Percentiles rank a stretch among this genome's conserved stretches.
phyloP scores from a whole-genome alignment of 2,113 vertebrate species.

The Eidolon helvum region DNA sequence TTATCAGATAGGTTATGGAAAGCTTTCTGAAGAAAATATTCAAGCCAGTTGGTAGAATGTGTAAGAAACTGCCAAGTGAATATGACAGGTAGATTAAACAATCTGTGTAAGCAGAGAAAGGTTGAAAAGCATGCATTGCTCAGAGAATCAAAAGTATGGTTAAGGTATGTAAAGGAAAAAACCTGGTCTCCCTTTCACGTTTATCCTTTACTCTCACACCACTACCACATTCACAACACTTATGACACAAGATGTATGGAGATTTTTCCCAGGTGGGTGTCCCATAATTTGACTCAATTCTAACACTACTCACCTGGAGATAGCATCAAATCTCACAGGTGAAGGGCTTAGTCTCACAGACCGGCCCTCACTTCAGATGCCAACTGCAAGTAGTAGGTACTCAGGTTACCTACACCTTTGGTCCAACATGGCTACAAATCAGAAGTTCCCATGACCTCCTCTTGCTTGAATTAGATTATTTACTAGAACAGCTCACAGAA shows the following conservation, averaged over 20 bases:
- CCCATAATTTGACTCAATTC: background rate
- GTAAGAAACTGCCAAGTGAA: background rate
- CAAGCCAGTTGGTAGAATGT: background rate
- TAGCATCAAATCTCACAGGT: background rate
- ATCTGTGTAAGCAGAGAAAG: background rate
- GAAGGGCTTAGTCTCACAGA: background rate
- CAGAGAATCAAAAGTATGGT: background rate
- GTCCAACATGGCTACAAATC: background rate
- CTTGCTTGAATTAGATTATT: background rate
- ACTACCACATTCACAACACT: background rate
- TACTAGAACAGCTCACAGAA: background rate
- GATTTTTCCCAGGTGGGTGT: background rate
- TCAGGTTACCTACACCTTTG: background rate
- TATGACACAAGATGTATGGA: background rate
- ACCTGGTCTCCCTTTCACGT: background rate
- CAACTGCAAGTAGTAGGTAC: background rate
- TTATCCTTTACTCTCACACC: background rate
- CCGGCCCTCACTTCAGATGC: background rate
- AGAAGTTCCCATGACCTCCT: background rate
- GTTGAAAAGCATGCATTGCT: background rate
- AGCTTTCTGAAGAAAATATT: background rate
- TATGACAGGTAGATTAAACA: background rate
- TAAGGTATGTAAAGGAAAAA: background rate
- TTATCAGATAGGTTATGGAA: background rate
- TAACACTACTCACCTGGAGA: background rate